Evolutionary conservation across 2,888 invertebrate species (phyloP).

Genomic region (Thecocarcelia acutangulata): DNA sequence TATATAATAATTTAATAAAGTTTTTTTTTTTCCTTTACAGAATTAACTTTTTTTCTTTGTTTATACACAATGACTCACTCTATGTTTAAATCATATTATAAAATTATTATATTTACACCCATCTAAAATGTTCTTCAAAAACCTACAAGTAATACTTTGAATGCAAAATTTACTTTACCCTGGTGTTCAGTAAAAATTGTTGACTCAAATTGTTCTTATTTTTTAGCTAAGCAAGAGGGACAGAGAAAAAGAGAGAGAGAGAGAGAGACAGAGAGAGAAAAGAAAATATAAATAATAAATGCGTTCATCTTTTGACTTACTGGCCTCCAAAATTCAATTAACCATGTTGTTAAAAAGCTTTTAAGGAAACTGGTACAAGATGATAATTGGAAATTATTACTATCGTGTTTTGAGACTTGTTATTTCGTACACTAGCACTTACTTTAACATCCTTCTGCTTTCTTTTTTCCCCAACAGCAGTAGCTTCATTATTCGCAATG

Average conservation of each 20-base stretch:
- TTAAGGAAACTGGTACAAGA: conserved; percentile 70
- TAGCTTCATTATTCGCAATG: neutral
- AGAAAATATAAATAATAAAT: conserved; percentile 13
- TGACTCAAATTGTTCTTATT: conserved; percentile 20
- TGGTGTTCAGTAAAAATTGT: neutral
- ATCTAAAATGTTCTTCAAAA: neutral
- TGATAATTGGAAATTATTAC: conserved; percentile 71
- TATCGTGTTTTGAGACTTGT: conserved; percentile 43
- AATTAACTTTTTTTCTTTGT: too few relatives aligned
- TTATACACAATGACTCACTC: too few relatives aligned
- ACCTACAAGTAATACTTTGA: neutral
- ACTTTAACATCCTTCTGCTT: neutral
- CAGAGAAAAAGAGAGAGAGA: too few relatives aligned
- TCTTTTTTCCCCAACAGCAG: neutral
- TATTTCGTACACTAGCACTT: conserved; percentile 15
- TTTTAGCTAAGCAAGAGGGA: conserved; percentile 9
- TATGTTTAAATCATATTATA: neutral
- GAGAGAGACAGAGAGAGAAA: too few relatives aligned
- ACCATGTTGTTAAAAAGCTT: conserved; percentile 72
- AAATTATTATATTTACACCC: neutral
- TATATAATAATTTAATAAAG: too few relatives aligned
- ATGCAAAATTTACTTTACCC: neutral
- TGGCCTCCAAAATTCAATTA: conserved; percentile 71
- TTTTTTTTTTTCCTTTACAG: too few relatives aligned
- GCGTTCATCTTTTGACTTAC: conserved; percentile 59